phyloP scores from a whole-genome alignment of 1,140 invertebrate species.

The Brachionus manjavacas region DNA sequence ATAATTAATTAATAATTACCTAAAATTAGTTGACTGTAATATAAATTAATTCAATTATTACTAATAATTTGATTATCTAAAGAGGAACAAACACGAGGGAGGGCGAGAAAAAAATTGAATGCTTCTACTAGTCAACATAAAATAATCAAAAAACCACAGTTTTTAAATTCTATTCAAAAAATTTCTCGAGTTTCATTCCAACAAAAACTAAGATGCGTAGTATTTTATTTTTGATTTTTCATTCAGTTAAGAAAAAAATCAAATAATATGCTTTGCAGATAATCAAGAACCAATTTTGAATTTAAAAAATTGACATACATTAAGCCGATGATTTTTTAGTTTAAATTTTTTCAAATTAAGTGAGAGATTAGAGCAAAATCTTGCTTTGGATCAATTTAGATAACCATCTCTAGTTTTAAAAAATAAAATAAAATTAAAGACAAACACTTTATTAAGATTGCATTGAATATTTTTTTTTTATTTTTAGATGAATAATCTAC shows the following conservation, averaged over 20 bases:
- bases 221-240: background rate
- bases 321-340: background rate
- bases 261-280: background rate
- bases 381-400: background rate
- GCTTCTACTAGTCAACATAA: background rate
- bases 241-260: background rate
- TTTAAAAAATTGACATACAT: background rate
- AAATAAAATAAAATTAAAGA: background rate
- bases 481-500: background rate
- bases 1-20: too few relatives aligned
- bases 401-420: background rate
- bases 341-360: background rate
- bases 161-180: background rate
- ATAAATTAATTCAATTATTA: too few relatives aligned
- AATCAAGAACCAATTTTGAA: background rate
- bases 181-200: background rate
- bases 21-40: too few relatives aligned
- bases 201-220: background rate
- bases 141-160: background rate
- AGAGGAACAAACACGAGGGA: background rate
- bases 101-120: background rate
- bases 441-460: background rate
- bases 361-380: too few relatives aligned
- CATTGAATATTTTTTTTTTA: background rate
- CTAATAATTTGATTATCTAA: background rate